Base-by-base conservation (phyloP, 2,113 vertebrate genomes). In the Theropithecus gelada region DNA sequence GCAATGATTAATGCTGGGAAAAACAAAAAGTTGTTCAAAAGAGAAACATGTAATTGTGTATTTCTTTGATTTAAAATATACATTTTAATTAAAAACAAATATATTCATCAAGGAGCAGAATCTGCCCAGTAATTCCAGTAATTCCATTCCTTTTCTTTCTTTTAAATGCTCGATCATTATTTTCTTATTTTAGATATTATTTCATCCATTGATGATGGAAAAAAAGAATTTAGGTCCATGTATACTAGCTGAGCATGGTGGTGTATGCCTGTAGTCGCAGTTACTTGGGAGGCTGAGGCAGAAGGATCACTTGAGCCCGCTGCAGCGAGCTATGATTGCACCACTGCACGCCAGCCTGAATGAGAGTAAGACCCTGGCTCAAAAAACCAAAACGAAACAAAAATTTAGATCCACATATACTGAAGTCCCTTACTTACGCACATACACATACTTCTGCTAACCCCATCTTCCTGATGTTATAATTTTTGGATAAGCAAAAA, bases 1-100 rank as follows among this genome's bases (percentile, higher is more conserved):
- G 18, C 59, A 78, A 84, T 2, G 6, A 55, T 75, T 48, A 96
- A 72, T 30, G 7, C 22, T 82, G 18, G 30, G 25, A 35, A 82
- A 92, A 96, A 61, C 23, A 90, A 85, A 93, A 57, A 8, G 12
- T 59, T 66, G 68, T 68, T 93, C 40, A 83, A 90, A 93, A 89
- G 20, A 75, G 66, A 48, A 85, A n/a, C 6, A 52, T 25, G 35
- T 43, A 66, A 81, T 17, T 86, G 17, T 59, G 11, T 64, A n/a
- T 52, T 81, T 81, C 68, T 75, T 90, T 61, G 14, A 87, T 87
- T 59, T 52, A 45, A 89, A 57, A 43, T 20, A n/a, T 1, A 70
- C 1, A 35, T 35, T 76, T 87, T 50, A 59, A 23, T 83, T 87
- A 43, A 30, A 76, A 78, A 78, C 10, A 64, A 75, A 68, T 75